phyloP scores from a whole-genome alignment of 2,113 vertebrate species.

The Taurulus bubalis region DNA sequence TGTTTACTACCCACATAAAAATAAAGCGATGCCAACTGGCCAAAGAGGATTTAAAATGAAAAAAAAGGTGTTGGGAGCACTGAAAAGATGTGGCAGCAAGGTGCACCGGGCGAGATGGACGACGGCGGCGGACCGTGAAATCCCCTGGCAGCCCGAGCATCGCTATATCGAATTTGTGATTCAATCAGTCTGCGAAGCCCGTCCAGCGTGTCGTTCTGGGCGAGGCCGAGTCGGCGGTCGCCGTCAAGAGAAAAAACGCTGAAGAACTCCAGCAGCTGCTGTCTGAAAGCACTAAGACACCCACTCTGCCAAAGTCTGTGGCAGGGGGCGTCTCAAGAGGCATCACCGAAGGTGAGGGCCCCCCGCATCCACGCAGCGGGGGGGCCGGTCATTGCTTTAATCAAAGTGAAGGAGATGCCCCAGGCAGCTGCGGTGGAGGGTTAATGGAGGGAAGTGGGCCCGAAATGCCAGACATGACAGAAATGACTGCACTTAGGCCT shows the following conservation, averaged over 20 bases:
- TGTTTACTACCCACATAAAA: constrained; percentile 20
- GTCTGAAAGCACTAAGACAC: constrained; percentile 21
- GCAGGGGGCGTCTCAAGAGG: constrained; percentile 38
- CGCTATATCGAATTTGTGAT: constrained; percentile 60
- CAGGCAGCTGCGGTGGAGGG: constrained; percentile 43
- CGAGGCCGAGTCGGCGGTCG: constrained; percentile 49
- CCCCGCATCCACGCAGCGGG: not conserved
- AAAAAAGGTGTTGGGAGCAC: not conserved
- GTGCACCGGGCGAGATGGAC: constrained; percentile 52
- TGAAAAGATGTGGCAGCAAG: constrained; percentile 47
- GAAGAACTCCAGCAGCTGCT: constrained; percentile 38
- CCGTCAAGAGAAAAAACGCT: constrained; percentile 29
- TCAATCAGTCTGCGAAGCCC: constrained; percentile 56
- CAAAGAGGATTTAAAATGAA: constrained; percentile 29
- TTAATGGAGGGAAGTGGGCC: constrained; percentile 61
- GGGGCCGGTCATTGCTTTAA: constrained; percentile 61
- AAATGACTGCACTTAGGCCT: constrained; percentile 47
- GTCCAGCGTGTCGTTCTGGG: constrained; percentile 24
- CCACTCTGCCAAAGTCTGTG: not conserved
- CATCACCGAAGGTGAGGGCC: constrained; percentile 28
- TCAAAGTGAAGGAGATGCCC: constrained; percentile 65
- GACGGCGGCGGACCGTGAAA: constrained; percentile 47
- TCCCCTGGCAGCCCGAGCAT: constrained; percentile 53
- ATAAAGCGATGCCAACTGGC: constrained; percentile 17
- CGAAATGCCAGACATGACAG: constrained; percentile 55